phyloP scores from a whole-genome alignment of 2,797 vertebrate genomes.

The Nannoperca obscura region DNA sequence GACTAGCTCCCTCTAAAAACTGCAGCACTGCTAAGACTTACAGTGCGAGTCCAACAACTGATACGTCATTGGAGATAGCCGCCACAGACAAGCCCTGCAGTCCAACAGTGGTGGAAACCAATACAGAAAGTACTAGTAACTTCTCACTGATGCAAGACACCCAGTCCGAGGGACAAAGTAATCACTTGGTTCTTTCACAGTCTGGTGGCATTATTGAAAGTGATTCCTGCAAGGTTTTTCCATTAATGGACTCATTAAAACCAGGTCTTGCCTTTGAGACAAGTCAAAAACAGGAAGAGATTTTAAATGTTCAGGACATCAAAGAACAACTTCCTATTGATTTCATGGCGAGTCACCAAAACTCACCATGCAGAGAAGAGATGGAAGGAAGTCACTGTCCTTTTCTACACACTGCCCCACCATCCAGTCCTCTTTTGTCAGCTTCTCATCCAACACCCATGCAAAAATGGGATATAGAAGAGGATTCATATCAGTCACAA shows the following conservation, averaged over 20 bases:
- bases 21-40: conserved; percentile 56
- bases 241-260: conserved; percentile 63
- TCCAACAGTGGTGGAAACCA: conserved; percentile 68
- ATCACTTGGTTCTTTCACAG: conserved; percentile 73
- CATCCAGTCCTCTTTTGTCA: conserved; percentile 63
- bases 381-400: conserved; percentile 61
- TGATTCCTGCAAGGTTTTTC: conserved; percentile 53
- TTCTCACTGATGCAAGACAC: conserved; percentile 64
- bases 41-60: conserved; percentile 50
- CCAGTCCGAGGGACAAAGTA: conserved; percentile 61
- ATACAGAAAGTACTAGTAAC: conserved; percentile 37
- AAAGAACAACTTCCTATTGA: conserved; percentile 76
- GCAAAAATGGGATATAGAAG: conserved; percentile 52
- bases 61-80: conserved; percentile 66
- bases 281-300: conserved; percentile 68
- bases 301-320: conserved; percentile 77
- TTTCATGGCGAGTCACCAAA: conserved; percentile 79
- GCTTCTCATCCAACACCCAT: conserved; percentile 53
- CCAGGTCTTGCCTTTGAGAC: conserved; percentile 59
- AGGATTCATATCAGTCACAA: conserved; percentile 55
- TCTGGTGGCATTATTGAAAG: conserved; percentile 60
- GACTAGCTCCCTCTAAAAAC: conserved; percentile 50
- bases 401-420: conserved; percentile 48
- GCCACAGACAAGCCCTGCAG: conserved; percentile 70
- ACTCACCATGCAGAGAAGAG: conserved; percentile 74